Conservation (phyloP, 1,140 invertebrate genomes). For the Sitobion miscanthi region DNA sequence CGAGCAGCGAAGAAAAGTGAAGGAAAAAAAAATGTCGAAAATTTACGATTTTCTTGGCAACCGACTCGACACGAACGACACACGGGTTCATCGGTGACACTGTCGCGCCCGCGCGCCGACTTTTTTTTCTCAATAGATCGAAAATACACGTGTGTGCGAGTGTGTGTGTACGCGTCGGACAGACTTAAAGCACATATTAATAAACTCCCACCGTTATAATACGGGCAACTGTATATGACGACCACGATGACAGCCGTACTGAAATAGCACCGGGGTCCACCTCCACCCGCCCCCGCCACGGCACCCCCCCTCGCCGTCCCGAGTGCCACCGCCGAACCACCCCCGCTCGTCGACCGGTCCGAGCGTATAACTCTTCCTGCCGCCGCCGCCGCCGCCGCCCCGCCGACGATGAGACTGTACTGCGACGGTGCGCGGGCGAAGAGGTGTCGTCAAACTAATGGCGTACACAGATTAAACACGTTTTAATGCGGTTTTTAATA, state of each 20-base stretch:
- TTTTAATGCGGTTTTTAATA: constrained; percentile 57
- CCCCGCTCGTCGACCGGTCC: constrained; percentile 10
- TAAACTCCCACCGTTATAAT: constrained; percentile 52
- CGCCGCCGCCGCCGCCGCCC: neutral
- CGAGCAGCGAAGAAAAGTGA: neutral
- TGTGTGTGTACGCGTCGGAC: neutral
- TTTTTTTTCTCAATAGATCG: constrained; percentile 32
- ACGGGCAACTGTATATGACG: constrained; percentile 51
- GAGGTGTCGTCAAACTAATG: constrained; percentile 56
- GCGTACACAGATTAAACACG: constrained; percentile 57
- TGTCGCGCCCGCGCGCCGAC: neutral
- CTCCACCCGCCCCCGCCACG: neutral
- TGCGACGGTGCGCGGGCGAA: neutral
- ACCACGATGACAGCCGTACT: constrained; percentile 55
- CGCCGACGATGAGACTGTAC: neutral
- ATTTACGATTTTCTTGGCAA: constrained; percentile 50
- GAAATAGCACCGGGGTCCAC: constrained; percentile 43
- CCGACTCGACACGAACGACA: neutral
- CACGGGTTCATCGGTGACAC: constrained; percentile 30
- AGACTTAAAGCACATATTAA: constrained; percentile 52
- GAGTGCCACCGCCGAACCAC: too few relatives aligned
- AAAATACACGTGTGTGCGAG: neutral
- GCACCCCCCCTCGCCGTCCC: neutral
- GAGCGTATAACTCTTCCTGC: constrained; percentile 7
- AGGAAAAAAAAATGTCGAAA: constrained; percentile 44